phyloP scores from a whole-genome alignment of 2,888 invertebrate genomes.

The Chromoteleia sp. region DNA sequence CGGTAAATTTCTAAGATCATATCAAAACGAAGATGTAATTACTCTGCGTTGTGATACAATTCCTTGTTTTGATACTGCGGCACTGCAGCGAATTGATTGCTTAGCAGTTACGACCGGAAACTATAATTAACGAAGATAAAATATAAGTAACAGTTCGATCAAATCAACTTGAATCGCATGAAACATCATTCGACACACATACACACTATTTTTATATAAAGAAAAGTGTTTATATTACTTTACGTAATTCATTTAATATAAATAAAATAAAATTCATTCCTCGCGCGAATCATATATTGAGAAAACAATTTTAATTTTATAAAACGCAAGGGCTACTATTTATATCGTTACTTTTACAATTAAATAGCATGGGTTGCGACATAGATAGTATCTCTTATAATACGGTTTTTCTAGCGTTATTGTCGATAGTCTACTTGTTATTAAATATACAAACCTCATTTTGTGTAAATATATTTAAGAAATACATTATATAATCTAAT shows the following conservation, averaged over 20 bases:
- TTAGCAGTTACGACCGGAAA: constrained; percentile 12
- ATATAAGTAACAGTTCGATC: constrained; percentile 17
- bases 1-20: constrained; percentile 10
- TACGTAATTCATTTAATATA: no score
- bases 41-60: constrained; percentile 27
- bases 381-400: no score
- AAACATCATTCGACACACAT: constrained; percentile 6
- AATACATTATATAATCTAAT: not conserved
- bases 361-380: no score
- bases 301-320: no score
- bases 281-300: no score
- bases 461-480: no score
- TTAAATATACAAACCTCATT: no score
- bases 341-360: no score
- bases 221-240: not conserved
- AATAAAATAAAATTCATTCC: no score
- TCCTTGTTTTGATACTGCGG: constrained; percentile 27
- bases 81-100: constrained; percentile 35
- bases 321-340: no score
- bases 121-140: constrained; percentile 14
- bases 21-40: constrained; percentile 32
- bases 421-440: no score
- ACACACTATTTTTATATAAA: constrained; percentile 21
- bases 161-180: constrained; percentile 1
- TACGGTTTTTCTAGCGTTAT: no score